Conservation (phyloP, 2,888 invertebrate genomes). For the Physocephala rufipes region DNA sequence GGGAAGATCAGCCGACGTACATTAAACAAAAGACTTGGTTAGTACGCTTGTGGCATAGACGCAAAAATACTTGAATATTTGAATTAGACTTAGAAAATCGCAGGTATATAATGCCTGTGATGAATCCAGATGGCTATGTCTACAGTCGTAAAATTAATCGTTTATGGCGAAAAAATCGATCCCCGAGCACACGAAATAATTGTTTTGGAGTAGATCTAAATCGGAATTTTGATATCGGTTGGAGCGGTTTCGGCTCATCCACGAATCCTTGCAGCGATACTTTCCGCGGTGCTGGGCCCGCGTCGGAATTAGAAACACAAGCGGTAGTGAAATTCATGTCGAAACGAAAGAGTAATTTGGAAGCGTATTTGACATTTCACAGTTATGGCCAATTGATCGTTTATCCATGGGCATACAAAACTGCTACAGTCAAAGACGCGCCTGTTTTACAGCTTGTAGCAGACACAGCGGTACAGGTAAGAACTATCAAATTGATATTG, state of each 20-base stretch:
- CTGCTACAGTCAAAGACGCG: constrained; percentile 56
- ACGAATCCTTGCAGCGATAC: constrained; percentile 78
- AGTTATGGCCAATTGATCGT: constrained; percentile 70
- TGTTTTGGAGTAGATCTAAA: constrained; percentile 84
- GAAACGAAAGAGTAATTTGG: constrained; percentile 68
- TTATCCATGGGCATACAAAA: constrained; percentile 63
- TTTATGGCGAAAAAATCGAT: constrained; percentile 84
- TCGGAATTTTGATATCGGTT: constrained; percentile 87
- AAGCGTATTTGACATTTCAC: constrained; percentile 80
- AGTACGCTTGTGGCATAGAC: constrained; percentile 58
- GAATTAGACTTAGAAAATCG: not conserved
- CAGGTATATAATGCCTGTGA: constrained; percentile 75
- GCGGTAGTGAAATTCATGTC: constrained; percentile 70
- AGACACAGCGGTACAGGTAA: constrained; percentile 50
- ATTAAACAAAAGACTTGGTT: constrained; percentile 82
- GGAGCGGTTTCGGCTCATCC: constrained; percentile 77
- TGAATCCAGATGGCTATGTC: constrained; percentile 88
- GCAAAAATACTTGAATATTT: too few species aligned
- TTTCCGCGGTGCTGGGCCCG: constrained; percentile 77
- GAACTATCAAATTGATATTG: constrained; percentile 10
- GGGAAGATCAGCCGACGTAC: constrained; percentile 70
- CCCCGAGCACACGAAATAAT: constrained; percentile 57
- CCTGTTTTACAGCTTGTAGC: constrained; percentile 55
- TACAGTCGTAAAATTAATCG: constrained; percentile 82
- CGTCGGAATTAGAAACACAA: constrained; percentile 85